These are phyloP conservation scores for Diplodus sargus DNA, from an alignment of 2,797 vertebrate species.

Conservation along the genomic window DNA sequence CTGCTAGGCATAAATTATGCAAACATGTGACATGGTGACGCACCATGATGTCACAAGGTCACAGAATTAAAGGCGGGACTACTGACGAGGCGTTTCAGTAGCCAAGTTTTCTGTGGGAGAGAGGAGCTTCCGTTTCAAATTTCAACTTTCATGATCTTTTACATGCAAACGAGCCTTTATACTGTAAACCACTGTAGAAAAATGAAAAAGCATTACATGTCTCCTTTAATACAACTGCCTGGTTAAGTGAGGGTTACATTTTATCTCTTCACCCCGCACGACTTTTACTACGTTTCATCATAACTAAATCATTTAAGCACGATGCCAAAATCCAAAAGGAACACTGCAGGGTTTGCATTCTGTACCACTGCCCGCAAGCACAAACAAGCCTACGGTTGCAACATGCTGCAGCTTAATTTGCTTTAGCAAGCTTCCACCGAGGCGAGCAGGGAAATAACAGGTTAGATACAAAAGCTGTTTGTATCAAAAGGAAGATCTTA, in stretches of 20 bases:
- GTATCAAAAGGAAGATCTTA: conserved; percentile 26
- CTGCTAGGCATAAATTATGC: too few relatives aligned
- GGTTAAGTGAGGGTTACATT: conserved; percentile 17
- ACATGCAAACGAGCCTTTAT: too few relatives aligned
- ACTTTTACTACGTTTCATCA: conserved; percentile 35
- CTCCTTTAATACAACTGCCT: neutral
- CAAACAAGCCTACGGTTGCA: conserved; percentile 74
- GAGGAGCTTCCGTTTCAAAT: too few relatives aligned
- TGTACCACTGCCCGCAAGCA: conserved; percentile 64
- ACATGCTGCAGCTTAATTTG: conserved; percentile 55
- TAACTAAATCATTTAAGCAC: conserved; percentile 57
- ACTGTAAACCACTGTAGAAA: too few relatives aligned
- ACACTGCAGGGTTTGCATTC: conserved; percentile 56
- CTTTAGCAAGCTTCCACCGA: conserved; percentile 46
- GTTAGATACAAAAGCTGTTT: conserved; percentile 31
- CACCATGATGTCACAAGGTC: too few relatives aligned
- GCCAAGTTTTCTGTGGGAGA: too few relatives aligned
- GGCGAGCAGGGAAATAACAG: conserved; percentile 37
- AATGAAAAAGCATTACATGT: too few relatives aligned
- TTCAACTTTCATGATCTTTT: too few relatives aligned
- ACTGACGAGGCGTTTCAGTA: too few relatives aligned
- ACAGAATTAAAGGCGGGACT: too few relatives aligned
- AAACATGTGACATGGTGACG: too few relatives aligned
- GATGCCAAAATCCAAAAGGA: conserved; percentile 51
- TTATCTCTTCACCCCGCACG: conserved; percentile 9